Evolutionary conservation across 2,888 invertebrate genomes (phyloP).

Genomic region (Psococerastis gibbosa): DNA sequence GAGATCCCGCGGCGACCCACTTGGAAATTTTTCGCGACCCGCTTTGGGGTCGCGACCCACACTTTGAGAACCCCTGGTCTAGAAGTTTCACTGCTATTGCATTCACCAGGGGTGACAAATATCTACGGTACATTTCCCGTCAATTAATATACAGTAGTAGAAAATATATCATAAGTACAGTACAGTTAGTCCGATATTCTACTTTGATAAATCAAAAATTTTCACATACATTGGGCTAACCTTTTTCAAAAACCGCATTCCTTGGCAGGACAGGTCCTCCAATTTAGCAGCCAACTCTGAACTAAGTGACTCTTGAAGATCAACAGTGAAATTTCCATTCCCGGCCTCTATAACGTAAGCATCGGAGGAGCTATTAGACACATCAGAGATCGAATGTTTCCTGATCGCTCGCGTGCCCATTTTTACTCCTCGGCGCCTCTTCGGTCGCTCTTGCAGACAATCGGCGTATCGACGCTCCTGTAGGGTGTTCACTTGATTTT

Average conservation of each 20-base stretch:
- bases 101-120: no score
- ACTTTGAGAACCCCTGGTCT: no score
- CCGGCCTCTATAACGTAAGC: slow-evolving; percentile 29
- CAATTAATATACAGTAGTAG: no score
- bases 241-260: slow-evolving; percentile 38
- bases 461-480: slow-evolving; percentile 15
- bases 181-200: no score
- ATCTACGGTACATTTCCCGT: no score
- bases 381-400: not conserved
- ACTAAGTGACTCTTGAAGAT: slow-evolving; percentile 36
- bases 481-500: slow-evolving; percentile 13
- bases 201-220: no score
- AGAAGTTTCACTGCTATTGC: no score
- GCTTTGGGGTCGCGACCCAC: no score
- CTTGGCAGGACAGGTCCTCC: slow-evolving; percentile 50
- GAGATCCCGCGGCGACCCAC: no score
- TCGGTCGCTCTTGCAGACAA: slow-evolving; percentile 13
- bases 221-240: no score
- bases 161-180: no score
- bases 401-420: slow-evolving; percentile 50
- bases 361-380: slow-evolving; percentile 6
- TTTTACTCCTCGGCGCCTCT: slow-evolving; percentile 43
- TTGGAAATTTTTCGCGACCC: no score
- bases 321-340: slow-evolving; percentile 30
- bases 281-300: slow-evolving; percentile 49